Conservation (phyloP, 1,140 invertebrate genomes). For the Lerema accius region DNA sequence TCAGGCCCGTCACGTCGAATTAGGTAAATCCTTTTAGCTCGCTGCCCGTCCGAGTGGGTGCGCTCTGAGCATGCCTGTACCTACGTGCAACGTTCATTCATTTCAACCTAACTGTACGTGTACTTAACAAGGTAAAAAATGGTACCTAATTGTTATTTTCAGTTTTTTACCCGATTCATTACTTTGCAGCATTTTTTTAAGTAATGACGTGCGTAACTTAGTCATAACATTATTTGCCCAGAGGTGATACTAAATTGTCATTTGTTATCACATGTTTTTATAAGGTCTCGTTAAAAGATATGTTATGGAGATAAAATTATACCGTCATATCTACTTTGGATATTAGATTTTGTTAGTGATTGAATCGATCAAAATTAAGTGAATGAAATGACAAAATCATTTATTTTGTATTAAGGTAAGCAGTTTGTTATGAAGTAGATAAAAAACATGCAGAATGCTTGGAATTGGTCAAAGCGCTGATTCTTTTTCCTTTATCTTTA, state of each 20-base stretch:
- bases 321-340: neutral
- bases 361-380: neutral
- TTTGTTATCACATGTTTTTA: neutral
- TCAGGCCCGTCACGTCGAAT: slow-evolving; percentile 76
- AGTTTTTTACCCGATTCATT: neutral
- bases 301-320: neutral
- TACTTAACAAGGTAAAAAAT: neutral
- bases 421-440: neutral
- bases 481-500: too few species aligned
- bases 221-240: neutral
- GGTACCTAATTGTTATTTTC: neutral
- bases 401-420: too few species aligned
- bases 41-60: slow-evolving; percentile 62
- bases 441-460: neutral
- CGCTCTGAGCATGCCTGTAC: slow-evolving; percentile 17
- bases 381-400: neutral
- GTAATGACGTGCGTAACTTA: neutral
- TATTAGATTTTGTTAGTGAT: neutral
- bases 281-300: neutral
- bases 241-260: neutral
- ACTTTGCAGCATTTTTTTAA: neutral
- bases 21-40: slow-evolving; percentile 76
- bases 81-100: slow-evolving; percentile 16
- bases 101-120: slow-evolving; percentile 8
- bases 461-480: neutral